Percentiles rank a stretch among this genome's conserved stretches.
phyloP scores from a whole-genome alignment of 2,797 vertebrate species.

The Pipistrellus pipistrellus region DNA sequence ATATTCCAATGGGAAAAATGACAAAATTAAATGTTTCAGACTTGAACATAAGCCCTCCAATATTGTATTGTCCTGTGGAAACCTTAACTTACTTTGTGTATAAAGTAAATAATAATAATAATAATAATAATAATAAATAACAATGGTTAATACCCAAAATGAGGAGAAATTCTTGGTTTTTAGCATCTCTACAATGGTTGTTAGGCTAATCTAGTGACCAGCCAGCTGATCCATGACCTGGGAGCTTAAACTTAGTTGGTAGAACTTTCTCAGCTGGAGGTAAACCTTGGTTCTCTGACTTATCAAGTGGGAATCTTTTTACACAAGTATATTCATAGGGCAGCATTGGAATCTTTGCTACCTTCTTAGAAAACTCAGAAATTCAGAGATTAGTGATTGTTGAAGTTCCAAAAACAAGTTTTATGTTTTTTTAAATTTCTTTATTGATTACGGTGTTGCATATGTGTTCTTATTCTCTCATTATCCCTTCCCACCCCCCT shows the following conservation, averaged over 20 bases:
- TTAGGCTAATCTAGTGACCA: background rate
- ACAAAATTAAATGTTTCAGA: background rate
- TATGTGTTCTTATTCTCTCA: too few species aligned
- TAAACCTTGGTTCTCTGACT: background rate
- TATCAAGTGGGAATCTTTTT: background rate
- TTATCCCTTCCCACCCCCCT: too few species aligned
- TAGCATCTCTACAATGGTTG: background rate
- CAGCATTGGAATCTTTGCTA: background rate
- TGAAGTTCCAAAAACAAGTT: background rate
- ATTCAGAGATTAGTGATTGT: background rate
- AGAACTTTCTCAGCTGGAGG: background rate
- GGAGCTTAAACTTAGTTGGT: background rate
- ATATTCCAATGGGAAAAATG: slow-evolving; percentile 4
- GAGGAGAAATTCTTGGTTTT: background rate
- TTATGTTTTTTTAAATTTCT: background rate
- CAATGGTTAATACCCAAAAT: background rate
- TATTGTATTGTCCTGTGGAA: background rate
- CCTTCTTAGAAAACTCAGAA: background rate
- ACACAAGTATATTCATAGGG: background rate
- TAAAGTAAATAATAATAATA: background rate
- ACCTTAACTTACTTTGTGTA: background rate
- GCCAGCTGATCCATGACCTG: background rate
- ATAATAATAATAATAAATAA: too few species aligned
- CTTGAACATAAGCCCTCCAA: background rate
- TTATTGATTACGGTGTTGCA: too few species aligned